Conservation (phyloP, 2,113 vertebrate species). For the Gymnorhina tibicen region DNA sequence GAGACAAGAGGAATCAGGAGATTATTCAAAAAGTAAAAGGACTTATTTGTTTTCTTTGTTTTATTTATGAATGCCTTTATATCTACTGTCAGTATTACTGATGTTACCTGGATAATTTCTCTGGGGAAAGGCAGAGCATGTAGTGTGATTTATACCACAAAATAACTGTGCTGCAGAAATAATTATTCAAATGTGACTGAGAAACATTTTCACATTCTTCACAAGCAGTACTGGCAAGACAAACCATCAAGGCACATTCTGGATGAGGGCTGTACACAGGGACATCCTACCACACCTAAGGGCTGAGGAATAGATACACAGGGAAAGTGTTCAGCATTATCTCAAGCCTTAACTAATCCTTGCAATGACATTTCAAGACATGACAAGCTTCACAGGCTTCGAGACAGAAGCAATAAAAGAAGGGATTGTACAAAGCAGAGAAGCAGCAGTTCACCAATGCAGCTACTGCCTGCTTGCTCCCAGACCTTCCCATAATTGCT, state of each 20-base stretch:
- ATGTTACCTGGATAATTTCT: background rate
- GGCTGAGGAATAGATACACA: background rate
- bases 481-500: background rate
- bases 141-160: background rate
- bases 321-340: background rate
- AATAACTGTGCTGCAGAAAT: background rate
- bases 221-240: background rate
- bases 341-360: background rate
- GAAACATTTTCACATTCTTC: background rate
- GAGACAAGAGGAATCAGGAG: background rate
- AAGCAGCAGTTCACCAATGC: background rate
- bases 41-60: background rate
- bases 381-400: background rate
- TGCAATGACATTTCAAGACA: background rate
- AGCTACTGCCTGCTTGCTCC: background rate
- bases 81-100: background rate
- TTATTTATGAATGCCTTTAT: background rate
- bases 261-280: background rate
- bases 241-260: background rate
- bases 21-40: background rate
- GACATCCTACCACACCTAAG: background rate
- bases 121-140: background rate
- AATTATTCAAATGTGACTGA: background rate
- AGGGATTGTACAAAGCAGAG: background rate
- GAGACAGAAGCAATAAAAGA: background rate